These are phyloP conservation scores for Meda fulgida DNA, from an alignment of 2,797 vertebrate genomes.

Conservation along the genomic window DNA sequence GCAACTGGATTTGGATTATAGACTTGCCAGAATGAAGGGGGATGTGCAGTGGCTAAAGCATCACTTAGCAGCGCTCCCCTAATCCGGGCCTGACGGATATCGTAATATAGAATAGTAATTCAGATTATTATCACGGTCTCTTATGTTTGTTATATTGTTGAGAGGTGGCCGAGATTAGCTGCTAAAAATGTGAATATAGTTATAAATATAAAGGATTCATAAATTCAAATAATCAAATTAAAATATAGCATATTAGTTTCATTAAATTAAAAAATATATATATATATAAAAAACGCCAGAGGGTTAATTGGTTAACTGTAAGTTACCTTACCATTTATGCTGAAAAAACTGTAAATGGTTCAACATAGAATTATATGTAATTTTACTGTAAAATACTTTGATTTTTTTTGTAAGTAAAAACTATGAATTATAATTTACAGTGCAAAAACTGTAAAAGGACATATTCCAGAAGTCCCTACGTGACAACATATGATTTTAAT, in stretches of 20 bases:
- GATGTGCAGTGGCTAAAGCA: background rate
- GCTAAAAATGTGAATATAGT: too few species aligned
- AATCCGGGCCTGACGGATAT: background rate
- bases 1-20: constrained; percentile 29
- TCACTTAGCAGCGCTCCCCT: background rate
- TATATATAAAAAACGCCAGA: too few species aligned
- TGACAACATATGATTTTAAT: background rate
- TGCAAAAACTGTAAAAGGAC: background rate
- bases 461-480: background rate
- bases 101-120: background rate
- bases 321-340: too few species aligned
- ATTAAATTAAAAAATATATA: too few species aligned
- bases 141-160: too few species aligned
- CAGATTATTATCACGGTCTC: background rate
- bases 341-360: background rate
- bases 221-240: too few species aligned
- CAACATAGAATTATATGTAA: background rate
- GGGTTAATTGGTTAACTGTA: too few species aligned
- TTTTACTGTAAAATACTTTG: background rate
- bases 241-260: too few species aligned
- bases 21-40: constrained; percentile 13
- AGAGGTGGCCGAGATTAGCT: too few species aligned
- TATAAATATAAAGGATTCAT: too few species aligned
- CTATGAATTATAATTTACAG: background rate
- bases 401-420: background rate